phyloP scores from a whole-genome alignment of 2,797 vertebrate species.

The Rhinogobio ventralis region DNA sequence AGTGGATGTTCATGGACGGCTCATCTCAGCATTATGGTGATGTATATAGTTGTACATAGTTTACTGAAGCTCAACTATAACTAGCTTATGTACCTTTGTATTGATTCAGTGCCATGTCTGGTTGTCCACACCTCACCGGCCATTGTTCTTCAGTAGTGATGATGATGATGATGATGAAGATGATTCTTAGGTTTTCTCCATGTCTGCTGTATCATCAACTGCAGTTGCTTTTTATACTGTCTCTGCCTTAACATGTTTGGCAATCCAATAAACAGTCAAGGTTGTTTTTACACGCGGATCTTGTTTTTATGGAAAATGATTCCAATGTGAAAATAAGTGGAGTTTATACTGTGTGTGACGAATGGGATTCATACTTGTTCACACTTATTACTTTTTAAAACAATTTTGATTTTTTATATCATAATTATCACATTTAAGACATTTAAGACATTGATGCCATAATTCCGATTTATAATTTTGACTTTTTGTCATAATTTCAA shows the following conservation, averaged over 20 bases:
- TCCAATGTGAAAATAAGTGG: too few relatives aligned
- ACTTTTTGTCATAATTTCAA: too few relatives aligned
- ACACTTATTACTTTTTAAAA: too few relatives aligned
- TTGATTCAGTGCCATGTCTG: slow-evolving; percentile 81
- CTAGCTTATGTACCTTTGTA: slow-evolving; percentile 59
- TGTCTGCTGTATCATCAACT: slow-evolving; percentile 86
- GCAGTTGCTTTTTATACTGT: slow-evolving; percentile 97
- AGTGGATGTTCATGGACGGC: slow-evolving; percentile 91
- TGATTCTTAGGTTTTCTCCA: slow-evolving; percentile 83
- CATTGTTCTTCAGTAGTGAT: slow-evolving; percentile 92
- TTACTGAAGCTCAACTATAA: slow-evolving; percentile 77
- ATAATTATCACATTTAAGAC: too few relatives aligned
- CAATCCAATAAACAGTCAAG: slow-evolving; percentile 94
- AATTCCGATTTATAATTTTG: too few relatives aligned
- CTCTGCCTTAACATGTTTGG: slow-evolving; percentile 98
- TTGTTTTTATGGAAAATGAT: not conserved
- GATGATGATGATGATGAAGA: not conserved
- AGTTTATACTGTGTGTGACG: not conserved
- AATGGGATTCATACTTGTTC: too few relatives aligned
- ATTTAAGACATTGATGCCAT: too few relatives aligned
- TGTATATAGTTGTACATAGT: slow-evolving; percentile 96
- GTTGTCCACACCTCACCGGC: slow-evolving; percentile 81
- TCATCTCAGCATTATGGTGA: slow-evolving; percentile 89
- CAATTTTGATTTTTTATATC: too few relatives aligned
- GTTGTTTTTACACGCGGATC: slow-evolving; percentile 76